These are phyloP conservation scores for Porites cylindrica DNA, from an alignment of 92 coral and sea anemone genomes.

Conservation along the genomic window DNA sequence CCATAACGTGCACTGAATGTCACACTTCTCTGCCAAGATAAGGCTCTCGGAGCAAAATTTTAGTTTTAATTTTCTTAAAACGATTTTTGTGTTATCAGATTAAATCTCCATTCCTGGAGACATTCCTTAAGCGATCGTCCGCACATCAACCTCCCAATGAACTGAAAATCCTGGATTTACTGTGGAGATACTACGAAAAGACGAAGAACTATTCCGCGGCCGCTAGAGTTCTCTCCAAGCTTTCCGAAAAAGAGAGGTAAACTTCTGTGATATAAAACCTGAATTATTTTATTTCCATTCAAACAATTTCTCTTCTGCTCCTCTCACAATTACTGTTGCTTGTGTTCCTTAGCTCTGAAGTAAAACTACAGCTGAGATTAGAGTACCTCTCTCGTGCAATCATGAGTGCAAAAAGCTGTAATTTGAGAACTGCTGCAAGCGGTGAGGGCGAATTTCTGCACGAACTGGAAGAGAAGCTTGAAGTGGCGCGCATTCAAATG, in stretches of 20 bases:
- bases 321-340: not conserved
- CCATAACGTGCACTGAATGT: too few relatives aligned
- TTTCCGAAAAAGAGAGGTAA: conserved; percentile 97
- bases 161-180: conserved; percentile 81
- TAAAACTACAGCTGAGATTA: conserved; percentile 83
- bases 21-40: too few relatives aligned
- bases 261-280: not conserved
- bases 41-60: too few relatives aligned
- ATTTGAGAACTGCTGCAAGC: conserved; percentile 89
- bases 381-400: conserved; percentile 99
- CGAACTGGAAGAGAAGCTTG: conserved; percentile 96
- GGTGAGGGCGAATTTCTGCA: conserved; percentile 98
- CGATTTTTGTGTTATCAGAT: conserved; percentile 34
- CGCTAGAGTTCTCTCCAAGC: conserved; percentile 92
- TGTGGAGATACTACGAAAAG: conserved; percentile 97
- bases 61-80: not conserved
- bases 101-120: conserved; percentile 77
- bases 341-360: conserved; percentile 62
- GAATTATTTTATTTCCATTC: too few relatives aligned
- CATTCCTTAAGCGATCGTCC: conserved; percentile 76
- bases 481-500: conserved; percentile 99
- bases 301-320: not conserved
- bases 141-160: conserved; percentile 81
- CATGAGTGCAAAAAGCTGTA: conserved; percentile 97
- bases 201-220: conserved; percentile 96